These are phyloP conservation scores for Bolinopsis microptera DNA, from an alignment of 37 sponge, comb jelly and placozoan genomes.

Conservation along the genomic window DNA sequence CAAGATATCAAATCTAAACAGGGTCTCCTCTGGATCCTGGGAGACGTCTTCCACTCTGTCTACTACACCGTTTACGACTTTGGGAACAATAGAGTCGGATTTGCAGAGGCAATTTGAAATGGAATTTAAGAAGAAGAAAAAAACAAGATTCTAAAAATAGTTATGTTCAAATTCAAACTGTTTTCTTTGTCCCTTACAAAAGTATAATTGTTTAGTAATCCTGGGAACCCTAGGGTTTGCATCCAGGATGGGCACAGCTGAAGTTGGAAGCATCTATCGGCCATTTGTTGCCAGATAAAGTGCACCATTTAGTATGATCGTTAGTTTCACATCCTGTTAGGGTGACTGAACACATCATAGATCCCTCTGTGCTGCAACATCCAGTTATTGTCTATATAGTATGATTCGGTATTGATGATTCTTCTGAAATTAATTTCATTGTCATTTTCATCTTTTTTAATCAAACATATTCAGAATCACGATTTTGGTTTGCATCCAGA, in stretches of 20 bases:
- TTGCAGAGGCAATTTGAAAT: neutral
- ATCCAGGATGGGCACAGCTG: constrained; percentile 20
- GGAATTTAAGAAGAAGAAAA: too few relatives aligned
- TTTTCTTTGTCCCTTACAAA: too few relatives aligned
- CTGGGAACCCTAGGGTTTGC: too few relatives aligned
- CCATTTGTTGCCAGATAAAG: neutral
- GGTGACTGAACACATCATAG: constrained; percentile 45
- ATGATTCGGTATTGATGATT: too few relatives aligned
- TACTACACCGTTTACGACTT: neutral
- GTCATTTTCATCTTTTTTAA: too few relatives aligned
- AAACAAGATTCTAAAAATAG: too few relatives aligned
- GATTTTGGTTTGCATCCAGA: constrained; percentile 45
- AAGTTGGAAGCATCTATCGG: constrained; percentile 3
- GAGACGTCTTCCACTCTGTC: neutral
- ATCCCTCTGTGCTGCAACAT: constrained; percentile 25
- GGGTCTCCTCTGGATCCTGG: neutral
- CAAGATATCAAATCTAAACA: neutral
- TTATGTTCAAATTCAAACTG: too few relatives aligned
- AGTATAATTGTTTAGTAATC: too few relatives aligned
- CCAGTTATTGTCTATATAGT: too few relatives aligned
- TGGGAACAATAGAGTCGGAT: constrained; percentile 15
- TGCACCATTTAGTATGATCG: constrained; percentile 22
- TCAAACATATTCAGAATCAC: too few relatives aligned
- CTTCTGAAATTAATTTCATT: too few relatives aligned
- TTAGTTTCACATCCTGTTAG: constrained; percentile 47